phyloP scores from a whole-genome alignment of 1,140 invertebrate species.

The Streblospio benedicti region DNA sequence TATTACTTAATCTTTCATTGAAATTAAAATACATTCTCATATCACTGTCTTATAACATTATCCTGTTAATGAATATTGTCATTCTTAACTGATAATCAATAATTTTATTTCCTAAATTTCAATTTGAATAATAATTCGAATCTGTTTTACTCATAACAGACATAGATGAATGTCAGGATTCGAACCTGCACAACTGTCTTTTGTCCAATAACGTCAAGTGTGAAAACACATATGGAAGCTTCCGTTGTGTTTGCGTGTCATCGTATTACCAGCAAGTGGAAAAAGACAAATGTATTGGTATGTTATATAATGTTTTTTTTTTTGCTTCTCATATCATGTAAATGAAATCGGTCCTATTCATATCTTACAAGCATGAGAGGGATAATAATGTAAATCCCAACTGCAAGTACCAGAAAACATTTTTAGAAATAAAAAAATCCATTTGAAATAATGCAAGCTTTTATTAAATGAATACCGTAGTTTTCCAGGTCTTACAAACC shows the following conservation, averaged over 20 bases:
- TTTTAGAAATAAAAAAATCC: not conserved
- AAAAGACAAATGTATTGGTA: constrained; percentile 1
- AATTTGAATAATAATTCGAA: too few species aligned
- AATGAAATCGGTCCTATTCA: not conserved
- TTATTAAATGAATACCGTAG: not conserved
- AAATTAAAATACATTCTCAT: too few species aligned
- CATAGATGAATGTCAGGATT: constrained; percentile 4
- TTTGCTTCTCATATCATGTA: not conserved
- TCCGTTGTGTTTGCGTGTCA: not conserved
- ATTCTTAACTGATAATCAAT: too few species aligned
- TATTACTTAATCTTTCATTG: too few species aligned
- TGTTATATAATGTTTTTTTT: not conserved
- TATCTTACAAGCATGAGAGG: not conserved
- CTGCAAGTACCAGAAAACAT: not conserved
- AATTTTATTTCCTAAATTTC: too few species aligned
- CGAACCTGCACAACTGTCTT: not conserved
- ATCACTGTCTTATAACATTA: too few species aligned
- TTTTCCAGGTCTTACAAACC: not conserved
- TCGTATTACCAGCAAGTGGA: not conserved
- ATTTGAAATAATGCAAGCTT: not conserved
- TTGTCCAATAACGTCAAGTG: constrained; percentile 1
- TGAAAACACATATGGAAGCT: not conserved
- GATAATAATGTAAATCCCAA: not conserved
- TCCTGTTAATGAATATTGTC: too few species aligned
- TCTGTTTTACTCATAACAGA: too few species aligned